Percentiles rank a stretch among this genome's conserved stretches.
phyloP scores from a whole-genome alignment of 2,888 invertebrate species.

The Asteroscopus sphinx region DNA sequence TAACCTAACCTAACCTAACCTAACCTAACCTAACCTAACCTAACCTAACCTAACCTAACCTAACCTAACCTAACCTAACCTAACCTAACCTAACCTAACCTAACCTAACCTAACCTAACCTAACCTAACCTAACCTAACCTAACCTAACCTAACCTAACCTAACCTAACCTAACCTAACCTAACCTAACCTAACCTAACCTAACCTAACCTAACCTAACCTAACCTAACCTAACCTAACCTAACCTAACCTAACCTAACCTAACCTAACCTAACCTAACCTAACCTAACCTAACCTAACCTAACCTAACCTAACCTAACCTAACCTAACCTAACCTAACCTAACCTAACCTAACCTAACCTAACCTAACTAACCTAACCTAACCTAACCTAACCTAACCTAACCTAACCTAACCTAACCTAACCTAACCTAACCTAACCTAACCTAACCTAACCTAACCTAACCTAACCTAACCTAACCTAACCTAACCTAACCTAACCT shows the following conservation, averaged over 20 bases:
- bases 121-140: conserved; percentile 19
- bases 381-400: too few species aligned
- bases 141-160: conserved; percentile 26
- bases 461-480: too few species aligned
- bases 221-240: conserved; percentile 26
- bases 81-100: conserved; percentile 20
- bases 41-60: conserved; percentile 20
- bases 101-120: conserved; percentile 20
- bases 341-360: too few species aligned
- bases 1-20: conserved; percentile 23
- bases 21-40: conserved; percentile 20
- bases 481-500: too few species aligned
- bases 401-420: too few species aligned
- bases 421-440: too few species aligned
- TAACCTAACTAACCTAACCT: too few species aligned
- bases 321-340: too few species aligned
- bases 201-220: conserved; percentile 22
- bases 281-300: conserved; percentile 6
- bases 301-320: conserved; percentile 3
- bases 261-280: conserved; percentile 19
- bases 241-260: conserved; percentile 25
- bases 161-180: conserved; percentile 19
- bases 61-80: conserved; percentile 20
- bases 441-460: too few species aligned
- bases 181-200: conserved; percentile 21